Evolutionary conservation across 37 sponge, comb jelly and placozoan species (phyloP), one percentile per base, ranked within the genome.

Genomic region (Halisarca cf. caerulea): DNA sequence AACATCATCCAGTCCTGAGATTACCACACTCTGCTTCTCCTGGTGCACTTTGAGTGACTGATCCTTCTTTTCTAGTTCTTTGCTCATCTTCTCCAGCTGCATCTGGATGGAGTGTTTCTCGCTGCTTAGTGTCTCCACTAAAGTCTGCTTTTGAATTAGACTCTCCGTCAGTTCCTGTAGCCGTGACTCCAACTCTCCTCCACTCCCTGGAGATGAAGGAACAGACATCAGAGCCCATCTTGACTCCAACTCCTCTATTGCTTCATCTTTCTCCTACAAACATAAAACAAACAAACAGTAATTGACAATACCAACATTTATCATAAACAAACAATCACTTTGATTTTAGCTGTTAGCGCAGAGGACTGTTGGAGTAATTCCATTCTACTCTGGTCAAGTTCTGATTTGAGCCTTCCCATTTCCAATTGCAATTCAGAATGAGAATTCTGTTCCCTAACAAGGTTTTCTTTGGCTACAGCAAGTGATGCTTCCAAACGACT

Each of bases 131-230:
- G 90, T 68, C 83, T 96, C 97, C 72, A 94, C 83, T n/a, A 86
- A 64, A 3, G 94, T 91, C 84, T 96, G 97, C 81, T 94, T 93
- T 43, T 81, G 43, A 11, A 96, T 89, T 62, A 96, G 75, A 47
- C 88, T 94, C 82, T 96, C 92, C 33, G 95, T 95, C 58, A 95
- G 86, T 40, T 88, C 86, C 14, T 84, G 87, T 32, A 94, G 80
- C 28, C 89, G 69, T 1, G 81, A 35, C 73, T 94, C 95, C 72
- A 89, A 25, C 78, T 91, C 92, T 3, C 75, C 69, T 23, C 78
- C 80, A 20, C 68, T 62, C 45, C 77, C 77, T 44, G 39, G 42
- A 11, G 44, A 41, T 21, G 77, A 23, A 74, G 77, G 32, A n/a
- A 21, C 24, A 24, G 77, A 74, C 44, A 20, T 40, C 1, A 74